Base-by-base conservation (phyloP, 2,113 vertebrate genomes). In the Corythoichthys haematopterus region DNA sequence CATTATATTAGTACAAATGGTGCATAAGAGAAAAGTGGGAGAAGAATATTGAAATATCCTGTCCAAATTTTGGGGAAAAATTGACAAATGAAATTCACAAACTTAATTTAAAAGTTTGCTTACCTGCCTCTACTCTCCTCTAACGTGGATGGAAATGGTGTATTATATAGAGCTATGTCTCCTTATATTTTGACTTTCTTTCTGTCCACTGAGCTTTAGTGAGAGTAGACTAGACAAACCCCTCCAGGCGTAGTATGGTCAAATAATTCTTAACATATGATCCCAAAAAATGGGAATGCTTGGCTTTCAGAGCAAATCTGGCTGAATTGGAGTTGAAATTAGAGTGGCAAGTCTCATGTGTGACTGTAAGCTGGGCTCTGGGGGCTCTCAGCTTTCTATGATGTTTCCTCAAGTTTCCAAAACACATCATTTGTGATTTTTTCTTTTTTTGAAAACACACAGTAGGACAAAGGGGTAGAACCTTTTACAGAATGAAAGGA, bases 251-350 rank as follows among this genome's bases (percentile, higher is more conserved):
- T 15, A 46, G 13, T 75, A 47, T 69, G 64, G 57, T 82, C 68
- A 85, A 81, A 90, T 82, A 79, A 86, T 74, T 82, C 90, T 88
- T 85, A 75, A 83, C 82, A 79, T 83, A 59, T 58, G 20, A 71
- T 79, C 73, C 40, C 76, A 85, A 74, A 81, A 79, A 69, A 7
- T 15, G 4, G 36, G 64, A 38, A 70, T 3, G 6, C 61, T 67
- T 56, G 63, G 55, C 65, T 77, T 84, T 80, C 37, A 78, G 38
- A 36, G 28, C 28, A 33, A 37, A n/a, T 38, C 38, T 52, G 51
- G 28, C 58, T 63, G 46, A 59, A 14, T 66, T 67, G 73, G 67
- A 38, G 8, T 61, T 36, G 35, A 48, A 37, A 20, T 65, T 43
- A 56, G 71, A 64, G 15, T 35, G 38, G 70, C 16, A 28, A 60